Evolutionary conservation across 2,113 vertebrate genomes (phyloP).

Genomic region (Cranoglanis bouderius): DNA sequence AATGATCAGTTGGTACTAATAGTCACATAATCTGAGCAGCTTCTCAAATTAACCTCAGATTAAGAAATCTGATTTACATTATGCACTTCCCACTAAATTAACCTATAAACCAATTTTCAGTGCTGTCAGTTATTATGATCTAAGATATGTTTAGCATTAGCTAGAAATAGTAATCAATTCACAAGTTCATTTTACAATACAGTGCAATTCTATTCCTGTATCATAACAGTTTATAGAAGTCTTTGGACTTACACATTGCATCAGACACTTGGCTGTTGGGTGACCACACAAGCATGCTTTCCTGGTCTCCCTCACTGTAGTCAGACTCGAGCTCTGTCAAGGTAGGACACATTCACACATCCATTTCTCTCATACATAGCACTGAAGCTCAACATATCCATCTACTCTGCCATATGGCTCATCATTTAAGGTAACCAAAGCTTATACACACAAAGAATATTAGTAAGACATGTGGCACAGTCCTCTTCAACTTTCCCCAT

Average conservation of each 20-base stretch:
- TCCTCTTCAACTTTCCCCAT: not conserved
- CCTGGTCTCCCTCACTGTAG: slow-evolving; percentile 82
- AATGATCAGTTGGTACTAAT: not conserved
- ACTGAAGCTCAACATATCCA: not conserved
- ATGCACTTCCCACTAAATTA: not conserved
- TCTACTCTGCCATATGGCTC: not conserved
- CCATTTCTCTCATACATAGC: not conserved
- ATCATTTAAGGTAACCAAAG: not conserved
- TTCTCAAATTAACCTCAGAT: not conserved
- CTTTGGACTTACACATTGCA: slow-evolving; percentile 79
- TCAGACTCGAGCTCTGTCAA: slow-evolving; percentile 75
- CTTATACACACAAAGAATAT: not conserved
- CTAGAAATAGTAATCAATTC: not conserved
- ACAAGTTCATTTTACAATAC: not conserved
- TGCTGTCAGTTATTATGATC: not conserved
- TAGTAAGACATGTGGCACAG: not conserved
- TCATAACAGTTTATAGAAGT: not conserved
- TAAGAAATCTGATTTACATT: not conserved
- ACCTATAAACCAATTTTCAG: not conserved
- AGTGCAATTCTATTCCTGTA: too few relatives aligned
- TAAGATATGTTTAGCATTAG: not conserved
- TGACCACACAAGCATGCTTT: slow-evolving; percentile 92
- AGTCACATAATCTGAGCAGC: not conserved
- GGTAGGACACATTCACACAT: slow-evolving; percentile 18
- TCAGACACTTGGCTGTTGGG: slow-evolving; percentile 85